These are phyloP conservation scores for Trilocha varians DNA, from an alignment of 2,888 invertebrate species.

Conservation along the genomic window DNA sequence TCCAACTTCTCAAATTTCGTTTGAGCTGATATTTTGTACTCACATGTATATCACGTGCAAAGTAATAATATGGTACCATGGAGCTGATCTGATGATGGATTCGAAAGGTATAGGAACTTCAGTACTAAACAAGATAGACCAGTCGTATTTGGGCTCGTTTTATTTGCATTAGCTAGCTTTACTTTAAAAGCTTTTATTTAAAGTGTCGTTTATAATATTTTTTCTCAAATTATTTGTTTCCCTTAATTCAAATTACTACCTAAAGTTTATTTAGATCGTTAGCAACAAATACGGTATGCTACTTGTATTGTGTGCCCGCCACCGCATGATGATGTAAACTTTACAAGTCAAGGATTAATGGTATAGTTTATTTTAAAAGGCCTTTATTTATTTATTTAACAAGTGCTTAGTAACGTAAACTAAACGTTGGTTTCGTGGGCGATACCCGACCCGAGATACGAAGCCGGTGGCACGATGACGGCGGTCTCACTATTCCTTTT, in stretches of 20 bases:
- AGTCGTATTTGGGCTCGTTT: too few species aligned
- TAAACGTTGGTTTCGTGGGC: slow-evolving; percentile 26
- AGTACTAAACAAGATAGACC: too few species aligned
- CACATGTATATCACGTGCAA: too few species aligned
- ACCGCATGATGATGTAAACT: slow-evolving; percentile 57
- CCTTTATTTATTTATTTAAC: slow-evolving; percentile 66
- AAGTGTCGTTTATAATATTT: too few species aligned
- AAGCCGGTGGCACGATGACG: slow-evolving; percentile 31
- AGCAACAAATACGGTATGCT: slow-evolving; percentile 1
- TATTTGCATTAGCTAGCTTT: too few species aligned
- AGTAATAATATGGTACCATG: too few species aligned
- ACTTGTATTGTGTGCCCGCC: slow-evolving; percentile 4
- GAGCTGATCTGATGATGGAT: too few species aligned
- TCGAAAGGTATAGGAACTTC: too few species aligned
- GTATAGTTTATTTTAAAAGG: slow-evolving; percentile 62
- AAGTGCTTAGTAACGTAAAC: slow-evolving; percentile 66
- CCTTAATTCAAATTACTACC: neutral
- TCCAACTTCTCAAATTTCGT: too few species aligned
- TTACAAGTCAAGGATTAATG: slow-evolving; percentile 61
- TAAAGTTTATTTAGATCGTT: neutral
- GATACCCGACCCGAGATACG: slow-evolving; percentile 37
- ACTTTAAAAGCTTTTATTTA: too few species aligned
- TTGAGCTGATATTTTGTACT: too few species aligned
- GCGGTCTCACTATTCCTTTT: slow-evolving; percentile 22
- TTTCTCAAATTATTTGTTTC: too few species aligned